These are phyloP conservation scores for Triplophysa rosa DNA, from an alignment of 2,113 vertebrate genomes.

Conservation along the genomic window DNA sequence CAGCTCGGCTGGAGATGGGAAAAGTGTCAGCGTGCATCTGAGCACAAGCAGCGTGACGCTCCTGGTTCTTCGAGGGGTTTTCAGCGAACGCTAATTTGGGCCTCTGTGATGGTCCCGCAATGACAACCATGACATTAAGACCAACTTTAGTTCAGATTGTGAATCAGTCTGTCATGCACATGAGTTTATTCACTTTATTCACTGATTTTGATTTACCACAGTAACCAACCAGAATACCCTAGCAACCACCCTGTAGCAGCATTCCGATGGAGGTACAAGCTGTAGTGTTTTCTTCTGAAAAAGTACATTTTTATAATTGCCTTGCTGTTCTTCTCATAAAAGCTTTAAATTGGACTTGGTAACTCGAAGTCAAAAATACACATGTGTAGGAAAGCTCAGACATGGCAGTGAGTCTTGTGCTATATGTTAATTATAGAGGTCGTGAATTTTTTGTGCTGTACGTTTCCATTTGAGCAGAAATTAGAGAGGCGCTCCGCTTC, in stretches of 20 bases:
- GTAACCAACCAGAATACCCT: background rate
- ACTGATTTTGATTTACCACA: too few relatives aligned
- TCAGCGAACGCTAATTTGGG: constrained; percentile 66
- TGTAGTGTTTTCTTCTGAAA: background rate
- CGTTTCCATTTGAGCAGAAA: constrained; percentile 22
- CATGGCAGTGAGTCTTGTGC: background rate
- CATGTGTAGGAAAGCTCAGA: background rate
- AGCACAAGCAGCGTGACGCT: constrained; percentile 62
- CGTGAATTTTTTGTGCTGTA: background rate
- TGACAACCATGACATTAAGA: constrained; percentile 58
- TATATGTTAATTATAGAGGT: constrained; percentile 5
- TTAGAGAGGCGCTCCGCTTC: constrained; percentile 12
- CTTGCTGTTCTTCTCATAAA: background rate
- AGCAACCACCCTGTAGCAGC: background rate
- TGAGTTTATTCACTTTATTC: too few relatives aligned
- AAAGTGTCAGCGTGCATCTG: constrained; percentile 67
- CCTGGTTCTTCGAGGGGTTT: constrained; percentile 64
- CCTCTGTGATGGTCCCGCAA: constrained; percentile 63
- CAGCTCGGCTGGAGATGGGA: constrained; percentile 13
- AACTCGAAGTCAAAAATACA: constrained; percentile 1
- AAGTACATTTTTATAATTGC: background rate
- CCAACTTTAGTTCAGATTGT: background rate
- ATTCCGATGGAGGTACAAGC: background rate
- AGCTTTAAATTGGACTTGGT: constrained; percentile 6
- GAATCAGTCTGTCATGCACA: too few relatives aligned